Evolutionary conservation across 2,113 vertebrate species (phyloP).

Genomic region (Loxodonta africana): DNA sequence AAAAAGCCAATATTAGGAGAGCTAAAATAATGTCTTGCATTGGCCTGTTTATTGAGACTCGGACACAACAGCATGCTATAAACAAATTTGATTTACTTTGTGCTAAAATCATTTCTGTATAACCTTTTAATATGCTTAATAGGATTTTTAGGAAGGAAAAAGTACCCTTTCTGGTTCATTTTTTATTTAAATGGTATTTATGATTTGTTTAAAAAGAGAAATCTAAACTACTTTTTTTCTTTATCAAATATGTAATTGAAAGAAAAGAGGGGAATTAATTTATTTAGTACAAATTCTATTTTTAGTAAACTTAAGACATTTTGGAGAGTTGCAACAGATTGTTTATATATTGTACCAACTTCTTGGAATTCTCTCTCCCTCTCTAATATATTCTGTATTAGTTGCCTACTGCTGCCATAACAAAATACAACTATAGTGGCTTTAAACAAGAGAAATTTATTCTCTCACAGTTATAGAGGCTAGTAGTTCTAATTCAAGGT

Average conservation of each 20-base stretch:
- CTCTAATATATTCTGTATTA: background rate
- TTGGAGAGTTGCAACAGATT: background rate
- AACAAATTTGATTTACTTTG: background rate
- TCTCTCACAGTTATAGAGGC: background rate
- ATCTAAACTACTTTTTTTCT: background rate
- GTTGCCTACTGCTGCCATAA: background rate
- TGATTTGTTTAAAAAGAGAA: slow-evolving; percentile 42
- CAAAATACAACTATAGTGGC: background rate
- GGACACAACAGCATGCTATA: background rate
- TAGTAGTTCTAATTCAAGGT: background rate
- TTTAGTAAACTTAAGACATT: slow-evolving; percentile 50
- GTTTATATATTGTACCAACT: background rate
- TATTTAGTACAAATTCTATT: background rate
- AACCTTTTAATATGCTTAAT: background rate
- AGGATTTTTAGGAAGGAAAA: background rate
- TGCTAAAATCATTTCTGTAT: background rate
- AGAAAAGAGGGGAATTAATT: background rate
- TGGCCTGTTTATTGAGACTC: slow-evolving; percentile 4
- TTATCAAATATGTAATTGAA: slow-evolving; percentile 9
- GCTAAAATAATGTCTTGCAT: slow-evolving; percentile 15
- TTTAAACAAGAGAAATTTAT: background rate
- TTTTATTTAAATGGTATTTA: background rate
- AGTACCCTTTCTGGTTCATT: slow-evolving; percentile 21
- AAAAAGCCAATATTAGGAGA: background rate
- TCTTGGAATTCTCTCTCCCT: background rate